Evolutionary conservation across 2,113 vertebrate genomes (phyloP), one percentile per base, ranked within the genome.

Genomic region (Nannospalax galili): DNA sequence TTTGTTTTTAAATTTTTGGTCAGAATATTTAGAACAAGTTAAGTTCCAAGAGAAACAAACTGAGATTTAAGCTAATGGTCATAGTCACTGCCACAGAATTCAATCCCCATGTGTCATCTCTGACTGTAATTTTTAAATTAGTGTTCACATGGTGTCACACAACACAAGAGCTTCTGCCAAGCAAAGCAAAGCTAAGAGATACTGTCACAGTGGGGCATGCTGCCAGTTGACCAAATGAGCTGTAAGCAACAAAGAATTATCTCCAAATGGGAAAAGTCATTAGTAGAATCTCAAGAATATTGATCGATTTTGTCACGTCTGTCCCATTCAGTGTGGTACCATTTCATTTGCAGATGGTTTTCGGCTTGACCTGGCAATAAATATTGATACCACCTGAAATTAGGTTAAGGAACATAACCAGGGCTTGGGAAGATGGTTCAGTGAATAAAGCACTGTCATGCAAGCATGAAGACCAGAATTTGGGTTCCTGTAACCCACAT

Each of bases 1-100:
- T 91, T 95, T 93, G 79, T 80, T 91, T 89, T 95, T 58, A 62
- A 91, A 9, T 73, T 92, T 95, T 74, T 45, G 70, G 52, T 95
- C 37, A 95, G 94, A 95, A 84, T 95, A 92, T 92, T 96, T 96
- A 92, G 70, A 95, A 92, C 28, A 58, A 60, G 62, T 86, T 35
- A 12, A 86, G 94, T 91, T 96, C 93, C 89, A 97, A 96, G 74
- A 91, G 89, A 96, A 96, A 96, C 91, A 96, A 91, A 84, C 20
- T 62, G 48, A 91, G 72, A 85, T 94, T 90, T 92, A 94, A 94
- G 88, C 35, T 67, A 93, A 62, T n/a, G 78, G 64, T 58, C 78
- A 1, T 1, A 84, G 91, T 91, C 64, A 16, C 37, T 67, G 56
- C 45, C 84, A 90, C 69, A 79, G 84, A 91, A 88, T 84, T 89